Evolutionary conservation across 2,888 invertebrate genomes (phyloP).

Genomic region (Melangyna quadrimaculata): DNA sequence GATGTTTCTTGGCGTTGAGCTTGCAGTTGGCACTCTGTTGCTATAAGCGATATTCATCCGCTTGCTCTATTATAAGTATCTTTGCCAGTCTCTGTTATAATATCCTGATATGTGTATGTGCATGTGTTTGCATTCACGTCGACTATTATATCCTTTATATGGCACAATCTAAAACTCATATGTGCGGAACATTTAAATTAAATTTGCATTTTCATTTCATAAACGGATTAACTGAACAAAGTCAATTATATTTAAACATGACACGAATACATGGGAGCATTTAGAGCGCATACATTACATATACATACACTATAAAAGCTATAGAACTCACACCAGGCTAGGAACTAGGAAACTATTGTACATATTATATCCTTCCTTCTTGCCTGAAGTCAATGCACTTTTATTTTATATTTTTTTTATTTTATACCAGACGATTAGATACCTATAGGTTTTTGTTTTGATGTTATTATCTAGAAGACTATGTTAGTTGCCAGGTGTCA

Average conservation of each 20-base stretch:
- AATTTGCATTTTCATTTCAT: slow-evolving; percentile 74
- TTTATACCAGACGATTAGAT: slow-evolving; percentile 33
- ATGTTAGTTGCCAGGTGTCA: slow-evolving; percentile 5
- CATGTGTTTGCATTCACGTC: slow-evolving; percentile 53
- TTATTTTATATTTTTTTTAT: slow-evolving; percentile 10
- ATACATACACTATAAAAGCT: slow-evolving; percentile 15
- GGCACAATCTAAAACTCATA: slow-evolving; percentile 68
- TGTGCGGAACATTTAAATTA: slow-evolving; percentile 73
- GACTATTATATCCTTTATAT: slow-evolving; percentile 62
- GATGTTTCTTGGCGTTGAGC: slow-evolving; percentile 68
- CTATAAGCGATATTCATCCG: slow-evolving; percentile 58
- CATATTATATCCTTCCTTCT: not conserved
- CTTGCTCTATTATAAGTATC: slow-evolving; percentile 8
- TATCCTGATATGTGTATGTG: too few relatives aligned
- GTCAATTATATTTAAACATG: slow-evolving; percentile 74
- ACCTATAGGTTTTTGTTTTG: not conserved
- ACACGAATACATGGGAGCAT: slow-evolving; percentile 68
- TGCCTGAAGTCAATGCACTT: slow-evolving; percentile 56
- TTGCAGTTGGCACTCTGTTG: slow-evolving; percentile 69
- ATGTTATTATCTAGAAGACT: not conserved
- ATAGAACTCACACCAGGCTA: not conserved
- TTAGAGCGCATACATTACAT: slow-evolving; percentile 48
- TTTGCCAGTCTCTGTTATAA: not conserved
- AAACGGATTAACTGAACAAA: slow-evolving; percentile 74
- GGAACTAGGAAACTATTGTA: not conserved